Percentiles rank a stretch among this genome's conserved stretches.
Conservation (phyloP, 2,797 vertebrate genomes). For the Coendou prehensilis region DNA sequence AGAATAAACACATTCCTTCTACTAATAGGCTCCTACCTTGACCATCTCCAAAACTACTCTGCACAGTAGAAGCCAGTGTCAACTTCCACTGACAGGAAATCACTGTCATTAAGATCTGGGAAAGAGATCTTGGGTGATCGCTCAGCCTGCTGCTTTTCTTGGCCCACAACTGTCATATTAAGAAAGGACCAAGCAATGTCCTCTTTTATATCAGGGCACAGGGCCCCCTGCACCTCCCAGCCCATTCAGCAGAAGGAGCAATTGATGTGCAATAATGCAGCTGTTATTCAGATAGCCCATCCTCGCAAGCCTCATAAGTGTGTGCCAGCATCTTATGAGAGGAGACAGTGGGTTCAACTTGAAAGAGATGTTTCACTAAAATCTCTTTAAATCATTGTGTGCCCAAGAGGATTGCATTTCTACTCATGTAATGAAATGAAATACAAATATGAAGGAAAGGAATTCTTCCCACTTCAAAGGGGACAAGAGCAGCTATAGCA, state of each 20-base stretch:
- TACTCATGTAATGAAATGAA: slow-evolving; percentile 25
- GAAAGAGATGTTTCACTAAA: slow-evolving; percentile 38
- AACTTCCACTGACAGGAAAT: slow-evolving; percentile 40
- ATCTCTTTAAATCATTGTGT: neutral
- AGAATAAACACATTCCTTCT: slow-evolving; percentile 33
- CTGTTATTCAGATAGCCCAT: neutral
- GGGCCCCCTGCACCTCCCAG: neutral
- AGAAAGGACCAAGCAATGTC: slow-evolving; percentile 7
- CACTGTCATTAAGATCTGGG: neutral
- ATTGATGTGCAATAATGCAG: neutral
- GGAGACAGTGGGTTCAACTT: neutral
- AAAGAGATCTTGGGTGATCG: slow-evolving; percentile 46
- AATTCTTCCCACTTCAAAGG: neutral
- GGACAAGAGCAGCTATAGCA: neutral
- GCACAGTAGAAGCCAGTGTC: slow-evolving; percentile 43
- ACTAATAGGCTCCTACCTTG: neutral
- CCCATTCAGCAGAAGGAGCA: slow-evolving; percentile 14
- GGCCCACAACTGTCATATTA: neutral
- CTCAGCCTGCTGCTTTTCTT: slow-evolving; percentile 58
- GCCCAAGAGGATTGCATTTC: neutral
- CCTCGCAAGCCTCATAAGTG: neutral
- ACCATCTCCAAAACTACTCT: slow-evolving; percentile 41
- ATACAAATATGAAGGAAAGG: neutral
- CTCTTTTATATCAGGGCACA: slow-evolving; percentile 16
- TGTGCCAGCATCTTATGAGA: neutral